phyloP scores from a whole-genome alignment of 1,140 invertebrate genomes.

The Sitobion miscanthi region DNA sequence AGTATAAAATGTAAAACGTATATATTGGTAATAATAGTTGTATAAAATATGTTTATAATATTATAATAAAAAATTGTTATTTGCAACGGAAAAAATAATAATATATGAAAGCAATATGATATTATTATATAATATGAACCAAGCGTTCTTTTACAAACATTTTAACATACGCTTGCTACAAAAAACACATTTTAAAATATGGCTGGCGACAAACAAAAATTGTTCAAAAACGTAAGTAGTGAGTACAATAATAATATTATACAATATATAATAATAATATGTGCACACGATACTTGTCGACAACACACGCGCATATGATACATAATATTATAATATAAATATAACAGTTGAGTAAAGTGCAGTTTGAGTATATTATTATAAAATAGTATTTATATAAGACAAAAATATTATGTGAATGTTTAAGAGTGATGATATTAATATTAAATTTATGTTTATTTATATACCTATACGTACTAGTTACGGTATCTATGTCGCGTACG shows the following conservation, averaged over 20 bases:
- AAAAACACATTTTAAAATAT: constrained; percentile 30
- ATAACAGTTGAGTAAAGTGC: neutral
- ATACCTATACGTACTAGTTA: neutral
- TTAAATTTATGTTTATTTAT: neutral
- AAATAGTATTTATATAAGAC: neutral
- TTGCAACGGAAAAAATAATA: neutral
- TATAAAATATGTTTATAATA: neutral
- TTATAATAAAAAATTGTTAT: neutral
- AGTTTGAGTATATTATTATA: neutral
- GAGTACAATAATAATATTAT: neutral
- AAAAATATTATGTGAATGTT: neutral
- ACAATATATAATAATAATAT: neutral
- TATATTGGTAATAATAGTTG: neutral
- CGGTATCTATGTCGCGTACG: neutral
- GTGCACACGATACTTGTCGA: neutral
- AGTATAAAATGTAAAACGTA: constrained; percentile 2
- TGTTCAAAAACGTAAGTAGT: neutral
- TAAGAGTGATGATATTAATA: neutral
- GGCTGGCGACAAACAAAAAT: neutral
- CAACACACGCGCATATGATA: neutral
- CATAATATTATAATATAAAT: constrained; percentile 9
- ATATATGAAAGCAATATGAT: neutral
- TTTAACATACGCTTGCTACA: constrained; percentile 52
- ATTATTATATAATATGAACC: constrained; percentile 23
- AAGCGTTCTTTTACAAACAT: constrained; percentile 49